Evolutionary conservation across 2,113 vertebrate species (phyloP).

Genomic region (Neodontobutis hainanensis): DNA sequence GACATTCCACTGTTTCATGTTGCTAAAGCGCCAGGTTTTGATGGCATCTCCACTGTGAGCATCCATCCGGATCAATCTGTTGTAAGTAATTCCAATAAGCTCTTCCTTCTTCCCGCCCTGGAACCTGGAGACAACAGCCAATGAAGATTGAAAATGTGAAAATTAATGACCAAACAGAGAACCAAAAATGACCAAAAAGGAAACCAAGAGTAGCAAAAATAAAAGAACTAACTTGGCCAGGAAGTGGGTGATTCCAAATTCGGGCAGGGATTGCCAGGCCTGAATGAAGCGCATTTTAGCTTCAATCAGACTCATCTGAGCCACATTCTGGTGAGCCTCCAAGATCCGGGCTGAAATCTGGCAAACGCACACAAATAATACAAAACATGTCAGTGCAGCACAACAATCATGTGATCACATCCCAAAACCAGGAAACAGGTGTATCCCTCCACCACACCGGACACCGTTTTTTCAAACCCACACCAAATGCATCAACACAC

Average conservation of each 20-base stretch:
- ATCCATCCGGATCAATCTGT: slow-evolving; percentile 96
- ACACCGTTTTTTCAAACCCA: too few relatives aligned
- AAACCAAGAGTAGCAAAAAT: background rate
- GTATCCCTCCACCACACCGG: slow-evolving; percentile 32
- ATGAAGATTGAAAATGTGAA: background rate
- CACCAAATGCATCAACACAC: slow-evolving; percentile 19
- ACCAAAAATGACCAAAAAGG: background rate
- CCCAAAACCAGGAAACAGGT: slow-evolving; percentile 16
- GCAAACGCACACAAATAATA: slow-evolving; percentile 24
- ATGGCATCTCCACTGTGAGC: slow-evolving; percentile 92
- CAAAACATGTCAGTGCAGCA: background rate
- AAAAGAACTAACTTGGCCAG: slow-evolving; percentile 85
- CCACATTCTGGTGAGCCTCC: slow-evolving; percentile 97
- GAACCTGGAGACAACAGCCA: slow-evolving; percentile 79
- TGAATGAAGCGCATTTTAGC: slow-evolving; percentile 99
- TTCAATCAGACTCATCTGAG: slow-evolving; percentile 98
- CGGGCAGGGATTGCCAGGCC: slow-evolving; percentile 97
- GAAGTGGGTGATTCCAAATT: slow-evolving; percentile 99
- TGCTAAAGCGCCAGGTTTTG: slow-evolving; percentile 98
- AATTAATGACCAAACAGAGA: background rate
- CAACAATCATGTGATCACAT: background rate
- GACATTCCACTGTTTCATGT: slow-evolving; percentile 99
- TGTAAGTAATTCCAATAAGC: slow-evolving; percentile 97
- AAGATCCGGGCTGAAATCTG: slow-evolving; percentile 96
- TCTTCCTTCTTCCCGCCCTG: slow-evolving; percentile 97